These are phyloP conservation scores for Oxyteleia sp. DNA, from an alignment of 2,888 invertebrate species.

Conservation along the genomic window DNA sequence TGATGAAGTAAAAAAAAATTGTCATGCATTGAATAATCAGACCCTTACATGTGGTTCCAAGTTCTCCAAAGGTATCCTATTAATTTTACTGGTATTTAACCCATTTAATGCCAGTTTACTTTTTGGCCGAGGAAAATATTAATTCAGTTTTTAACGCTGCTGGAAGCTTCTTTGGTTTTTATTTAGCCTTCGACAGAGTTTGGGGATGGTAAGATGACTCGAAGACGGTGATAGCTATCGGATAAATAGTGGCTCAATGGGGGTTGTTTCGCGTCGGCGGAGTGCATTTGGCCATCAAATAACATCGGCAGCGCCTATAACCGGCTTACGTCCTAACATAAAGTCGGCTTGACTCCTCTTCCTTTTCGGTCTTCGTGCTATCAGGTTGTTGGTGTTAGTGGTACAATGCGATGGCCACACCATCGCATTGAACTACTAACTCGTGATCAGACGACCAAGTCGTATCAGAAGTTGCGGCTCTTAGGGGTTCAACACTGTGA, in stretches of 20 bases:
- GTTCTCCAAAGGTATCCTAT: no score
- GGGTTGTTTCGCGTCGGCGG: conserved; percentile 81
- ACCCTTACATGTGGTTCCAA: no score
- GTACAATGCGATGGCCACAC: conserved; percentile 73
- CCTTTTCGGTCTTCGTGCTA: conserved; percentile 73
- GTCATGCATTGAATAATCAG: no score
- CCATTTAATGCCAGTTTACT: background rate
- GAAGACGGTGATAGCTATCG: conserved; percentile 73
- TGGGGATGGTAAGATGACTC: conserved; percentile 46
- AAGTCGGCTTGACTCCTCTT: conserved; percentile 85
- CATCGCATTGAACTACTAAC: conserved; percentile 86
- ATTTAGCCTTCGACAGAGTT: conserved; percentile 41
- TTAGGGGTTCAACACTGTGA: no score
- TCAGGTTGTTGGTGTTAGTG: conserved; percentile 70
- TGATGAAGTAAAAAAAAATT: no score
- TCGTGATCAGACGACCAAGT: conserved; percentile 87
- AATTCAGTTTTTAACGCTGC: conserved; percentile 29
- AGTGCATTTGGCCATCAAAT: conserved; percentile 88
- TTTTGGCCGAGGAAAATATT: conserved; percentile 6
- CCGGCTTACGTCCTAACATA: conserved; percentile 87
- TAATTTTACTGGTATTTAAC: no score
- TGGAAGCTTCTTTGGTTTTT: conserved; percentile 42
- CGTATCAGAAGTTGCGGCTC: no score
- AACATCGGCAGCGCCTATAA: conserved; percentile 88
- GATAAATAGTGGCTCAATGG: conserved; percentile 83